These are phyloP conservation scores for Dasyornis broadbenti DNA, from an alignment of 2,113 vertebrate species.

Conservation along the genomic window DNA sequence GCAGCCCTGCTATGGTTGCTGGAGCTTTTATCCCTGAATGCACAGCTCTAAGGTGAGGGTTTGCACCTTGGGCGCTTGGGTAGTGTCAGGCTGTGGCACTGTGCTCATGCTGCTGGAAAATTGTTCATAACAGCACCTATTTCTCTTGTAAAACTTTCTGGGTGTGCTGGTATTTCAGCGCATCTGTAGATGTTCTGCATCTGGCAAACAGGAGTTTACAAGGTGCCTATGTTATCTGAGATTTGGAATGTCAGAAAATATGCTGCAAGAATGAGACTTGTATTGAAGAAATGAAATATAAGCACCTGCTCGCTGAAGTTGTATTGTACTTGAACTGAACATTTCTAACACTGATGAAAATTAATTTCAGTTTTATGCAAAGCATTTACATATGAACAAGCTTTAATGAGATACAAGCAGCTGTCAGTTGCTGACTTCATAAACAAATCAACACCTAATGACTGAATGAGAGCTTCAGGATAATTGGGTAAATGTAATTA, in stretches of 20 bases:
- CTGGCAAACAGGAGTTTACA: neutral
- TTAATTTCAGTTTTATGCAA: conserved; percentile 76
- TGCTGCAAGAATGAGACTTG: neutral
- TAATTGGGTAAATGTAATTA: conserved; percentile 77
- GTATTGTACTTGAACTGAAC: conserved; percentile 56
- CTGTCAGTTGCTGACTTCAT: conserved; percentile 75
- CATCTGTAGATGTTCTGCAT: conserved; percentile 11
- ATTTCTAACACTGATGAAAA: conserved; percentile 72
- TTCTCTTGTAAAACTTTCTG: neutral
- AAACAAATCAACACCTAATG: conserved; percentile 81
- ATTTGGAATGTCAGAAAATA: neutral
- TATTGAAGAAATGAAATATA: conserved; percentile 10
- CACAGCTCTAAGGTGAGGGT: neutral
- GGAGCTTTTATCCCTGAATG: neutral
- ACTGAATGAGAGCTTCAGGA: conserved; percentile 67
- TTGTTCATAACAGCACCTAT: neutral
- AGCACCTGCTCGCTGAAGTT: conserved; percentile 57
- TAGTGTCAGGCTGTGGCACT: neutral
- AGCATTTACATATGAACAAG: conserved; percentile 76
- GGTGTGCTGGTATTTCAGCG: neutral
- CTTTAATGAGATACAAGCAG: conserved; percentile 76
- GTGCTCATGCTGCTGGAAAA: neutral
- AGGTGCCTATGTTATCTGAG: neutral
- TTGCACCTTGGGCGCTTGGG: neutral
- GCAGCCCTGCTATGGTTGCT: fast-evolving